Conservation (phyloP, 2,113 vertebrate species). For the Xiphophorus couchianus region DNA sequence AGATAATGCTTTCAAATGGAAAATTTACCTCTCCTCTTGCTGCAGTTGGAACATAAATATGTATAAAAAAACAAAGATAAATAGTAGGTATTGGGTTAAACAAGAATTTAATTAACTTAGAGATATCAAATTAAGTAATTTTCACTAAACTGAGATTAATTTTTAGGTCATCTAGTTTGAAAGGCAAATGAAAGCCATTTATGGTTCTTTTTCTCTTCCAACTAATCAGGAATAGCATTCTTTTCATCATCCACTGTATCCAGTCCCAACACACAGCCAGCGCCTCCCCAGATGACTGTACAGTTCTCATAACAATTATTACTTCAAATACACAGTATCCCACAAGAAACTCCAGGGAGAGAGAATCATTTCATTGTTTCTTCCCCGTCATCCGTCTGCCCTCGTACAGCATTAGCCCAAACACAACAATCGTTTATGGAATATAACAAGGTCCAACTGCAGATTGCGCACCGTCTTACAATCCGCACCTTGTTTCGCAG, state of each 20-base stretch:
- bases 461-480: constrained; percentile 48
- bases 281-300: constrained; percentile 53
- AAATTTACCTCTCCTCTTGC: constrained; percentile 22
- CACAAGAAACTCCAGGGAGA: constrained; percentile 64
- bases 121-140: constrained; percentile 2
- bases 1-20: constrained; percentile 66
- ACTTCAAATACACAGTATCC: constrained; percentile 66
- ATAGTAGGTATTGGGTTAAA: constrained; percentile 14
- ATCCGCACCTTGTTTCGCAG: constrained; percentile 21
- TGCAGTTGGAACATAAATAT: background rate
- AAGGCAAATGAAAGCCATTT: background rate
- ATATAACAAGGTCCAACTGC: constrained; percentile 59
- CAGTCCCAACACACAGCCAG: constrained; percentile 42
- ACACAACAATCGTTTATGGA: constrained; percentile 63
- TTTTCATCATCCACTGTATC: constrained; percentile 29
- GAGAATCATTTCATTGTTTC: constrained; percentile 66
- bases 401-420: constrained; percentile 53
- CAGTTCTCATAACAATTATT: constrained; percentile 70
- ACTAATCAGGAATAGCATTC: background rate
- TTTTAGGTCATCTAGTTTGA: background rate
- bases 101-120: background rate
- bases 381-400: constrained; percentile 51
- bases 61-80: background rate
- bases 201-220: background rate
- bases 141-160: background rate